A percentile compares a stretch with the other conserved stretches of the same genome.
These are phyloP conservation scores for Clanis bilineata DNA, from an alignment of 2,888 invertebrate species.

Conservation along the genomic window DNA sequence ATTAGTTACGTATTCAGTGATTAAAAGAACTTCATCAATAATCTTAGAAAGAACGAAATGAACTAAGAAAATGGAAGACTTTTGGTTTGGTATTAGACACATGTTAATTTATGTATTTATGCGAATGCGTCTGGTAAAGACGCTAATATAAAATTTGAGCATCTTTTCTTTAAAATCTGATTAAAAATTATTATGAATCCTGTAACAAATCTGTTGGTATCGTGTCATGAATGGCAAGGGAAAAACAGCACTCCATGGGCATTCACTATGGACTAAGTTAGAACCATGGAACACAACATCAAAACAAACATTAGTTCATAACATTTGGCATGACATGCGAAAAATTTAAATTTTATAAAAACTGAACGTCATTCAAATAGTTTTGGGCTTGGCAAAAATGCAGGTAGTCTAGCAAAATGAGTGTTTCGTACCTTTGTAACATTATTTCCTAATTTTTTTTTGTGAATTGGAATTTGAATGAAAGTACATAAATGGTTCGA, in stretches of 20 bases:
- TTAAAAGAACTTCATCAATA: slow-evolving; percentile 10
- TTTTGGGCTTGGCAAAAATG: slow-evolving; percentile 25
- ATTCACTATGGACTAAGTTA: slow-evolving; percentile 56
- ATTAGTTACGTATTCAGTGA: background rate
- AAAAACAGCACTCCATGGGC: slow-evolving; percentile 50
- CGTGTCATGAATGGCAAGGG: slow-evolving; percentile 40
- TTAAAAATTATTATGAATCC: background rate
- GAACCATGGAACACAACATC: slow-evolving; percentile 54
- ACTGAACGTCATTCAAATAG: background rate
- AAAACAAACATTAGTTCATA: slow-evolving; percentile 45
- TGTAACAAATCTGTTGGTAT: slow-evolving; percentile 39
- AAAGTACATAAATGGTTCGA: slow-evolving; percentile 14
- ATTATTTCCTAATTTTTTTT: background rate
- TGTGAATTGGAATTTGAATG: background rate
- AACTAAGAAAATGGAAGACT: too few species aligned
- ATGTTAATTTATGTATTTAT: background rate
- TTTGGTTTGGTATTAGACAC: background rate
- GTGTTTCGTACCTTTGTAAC: slow-evolving; percentile 30
- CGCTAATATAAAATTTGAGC: background rate
- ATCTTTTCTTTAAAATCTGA: background rate
- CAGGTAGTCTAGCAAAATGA: slow-evolving; percentile 30
- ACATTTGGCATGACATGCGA: slow-evolving; percentile 71
- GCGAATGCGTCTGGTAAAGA: background rate
- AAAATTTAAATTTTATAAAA: slow-evolving; percentile 4
- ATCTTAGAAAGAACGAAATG: background rate